Conservation (phyloP, 2,888 invertebrate genomes). For the Pardosa pseudoannulata region DNA sequence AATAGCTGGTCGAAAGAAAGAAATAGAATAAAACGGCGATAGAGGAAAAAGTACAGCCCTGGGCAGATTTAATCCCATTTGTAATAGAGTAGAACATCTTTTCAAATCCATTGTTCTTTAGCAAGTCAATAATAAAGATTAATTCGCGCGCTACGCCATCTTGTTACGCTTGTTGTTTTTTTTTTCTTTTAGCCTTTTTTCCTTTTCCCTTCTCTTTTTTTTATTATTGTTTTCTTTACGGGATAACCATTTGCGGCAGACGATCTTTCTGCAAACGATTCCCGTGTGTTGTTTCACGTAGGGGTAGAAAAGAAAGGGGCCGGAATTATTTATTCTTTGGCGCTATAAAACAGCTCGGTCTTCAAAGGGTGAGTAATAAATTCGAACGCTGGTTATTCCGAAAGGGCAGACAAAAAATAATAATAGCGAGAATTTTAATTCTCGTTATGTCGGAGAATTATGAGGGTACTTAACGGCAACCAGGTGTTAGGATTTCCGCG, state of each 20-base stretch:
- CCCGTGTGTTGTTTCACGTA: slow-evolving; percentile 36
- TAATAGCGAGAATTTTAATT: slow-evolving; percentile 51
- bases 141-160: slow-evolving; percentile 52
- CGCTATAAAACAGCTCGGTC: slow-evolving; percentile 27
- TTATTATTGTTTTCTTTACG: not conserved
- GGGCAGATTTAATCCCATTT: slow-evolving; percentile 60
- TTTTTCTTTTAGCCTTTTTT: too few relatives aligned
- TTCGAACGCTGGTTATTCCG: slow-evolving; percentile 40
- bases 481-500: slow-evolving; percentile 39
- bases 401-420: too few relatives aligned
- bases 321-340: slow-evolving; percentile 45
- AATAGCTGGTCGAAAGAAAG: too few relatives aligned
- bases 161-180: slow-evolving; percentile 41
- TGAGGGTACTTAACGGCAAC: slow-evolving; percentile 37
- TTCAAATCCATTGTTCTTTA: slow-evolving; percentile 62
- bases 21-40: too few relatives aligned
- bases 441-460: slow-evolving; percentile 54
- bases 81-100: slow-evolving; percentile 67
- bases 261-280: slow-evolving; percentile 49
- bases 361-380: slow-evolving; percentile 51
- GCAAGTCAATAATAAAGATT: slow-evolving; percentile 70
- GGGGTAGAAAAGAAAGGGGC: not conserved
- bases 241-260: slow-evolving; percentile 36
- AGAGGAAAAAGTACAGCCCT: slow-evolving; percentile 23
- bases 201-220: too few relatives aligned